Base-by-base conservation (phyloP, 1,140 invertebrate genomes). In the Neodiprion lecontei region DNA sequence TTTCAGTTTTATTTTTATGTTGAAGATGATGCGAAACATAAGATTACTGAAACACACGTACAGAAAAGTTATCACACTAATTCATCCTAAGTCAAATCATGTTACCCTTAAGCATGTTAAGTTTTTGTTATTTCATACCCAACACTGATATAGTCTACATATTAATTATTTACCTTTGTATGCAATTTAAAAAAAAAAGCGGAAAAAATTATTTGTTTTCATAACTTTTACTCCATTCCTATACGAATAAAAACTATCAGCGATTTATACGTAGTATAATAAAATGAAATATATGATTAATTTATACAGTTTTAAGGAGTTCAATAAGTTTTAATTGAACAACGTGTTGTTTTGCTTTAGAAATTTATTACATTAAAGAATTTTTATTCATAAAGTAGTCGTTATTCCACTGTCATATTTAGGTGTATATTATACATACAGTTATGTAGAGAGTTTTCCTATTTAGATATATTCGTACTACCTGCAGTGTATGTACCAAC, bases 141-240 rank as follows among this genome's bases (percentile, higher is more conserved):
- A 61, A 61, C 11, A 61, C 53, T 61, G 53, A 61, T 61, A 61
- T 61, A 61, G 53, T 61, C 53, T 61, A 61, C 53, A 61, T 12
- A 61, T 61, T 61, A 12, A 61, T 14, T 61, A 61, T 61, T 61
- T 61, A 61, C 53, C 53, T 61, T 61, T 61, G 7, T 5, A 61
- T 61, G 53, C 53, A 61, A 9, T 61, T 61, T 61, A 8, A 61
- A 14, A 61, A n/a, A 17, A 14, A 61, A 14, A 53, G 50, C n/a
- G 17, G 28, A 40, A 40, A 40, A 40, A 40, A 40, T 3, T 3
- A 40, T 17, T 61, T 17, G 53, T 61, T 14, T 61, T 61, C n/a
- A 9, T 9, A 17, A 61, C 9, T 61, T 12, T 61, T 61, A 61
- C 28, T 40, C 28, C 28, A 40, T 40, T 40, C 28, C 28, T 40